These are phyloP conservation scores for Agonopterix heracliana DNA, from an alignment of 2,888 invertebrate genomes.

Conservation along the genomic window DNA sequence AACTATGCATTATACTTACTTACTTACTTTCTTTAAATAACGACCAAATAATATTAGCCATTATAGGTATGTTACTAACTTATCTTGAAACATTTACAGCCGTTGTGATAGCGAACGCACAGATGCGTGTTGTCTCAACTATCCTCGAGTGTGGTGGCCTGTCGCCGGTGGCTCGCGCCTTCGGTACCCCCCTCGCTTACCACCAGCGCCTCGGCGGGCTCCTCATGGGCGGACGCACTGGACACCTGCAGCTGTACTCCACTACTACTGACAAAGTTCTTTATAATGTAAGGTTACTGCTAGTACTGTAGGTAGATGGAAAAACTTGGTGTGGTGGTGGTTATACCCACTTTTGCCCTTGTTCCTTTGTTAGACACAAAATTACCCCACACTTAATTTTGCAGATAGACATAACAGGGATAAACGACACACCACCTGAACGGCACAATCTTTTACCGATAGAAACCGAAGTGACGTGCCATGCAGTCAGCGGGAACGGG, in stretches of 20 bases:
- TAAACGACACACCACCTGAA: conserved; percentile 56
- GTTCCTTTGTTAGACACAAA: too few species aligned
- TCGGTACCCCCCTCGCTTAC: conserved; percentile 47
- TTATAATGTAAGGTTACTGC: conserved; percentile 53
- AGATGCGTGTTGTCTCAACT: conserved; percentile 50
- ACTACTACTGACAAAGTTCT: conserved; percentile 59
- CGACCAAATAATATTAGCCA: too few species aligned
- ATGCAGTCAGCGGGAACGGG: conserved; percentile 52
- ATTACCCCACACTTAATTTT: conserved; percentile 13
- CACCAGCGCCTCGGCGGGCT: conserved; percentile 43
- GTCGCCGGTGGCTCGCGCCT: conserved; percentile 43
- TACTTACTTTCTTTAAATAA: too few species aligned
- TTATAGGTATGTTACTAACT: too few species aligned
- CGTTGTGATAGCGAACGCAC: conserved; percentile 55
- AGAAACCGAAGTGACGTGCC: conserved; percentile 64
- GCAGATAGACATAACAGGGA: conserved; percentile 65
- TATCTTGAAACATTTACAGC: conserved; percentile 32
- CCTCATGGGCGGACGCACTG: conserved; percentile 57
- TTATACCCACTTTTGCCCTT: too few species aligned
- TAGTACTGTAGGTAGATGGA: too few species aligned
- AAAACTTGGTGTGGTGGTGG: too few species aligned
- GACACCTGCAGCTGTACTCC: conserved; percentile 63
- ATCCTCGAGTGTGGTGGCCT: conserved; percentile 65
- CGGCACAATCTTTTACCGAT: conserved; percentile 57
- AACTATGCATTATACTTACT: too few species aligned